phyloP scores from a whole-genome alignment of 53 echinoderm and acorn worm species.

The Mesocentrotus franciscanus region DNA sequence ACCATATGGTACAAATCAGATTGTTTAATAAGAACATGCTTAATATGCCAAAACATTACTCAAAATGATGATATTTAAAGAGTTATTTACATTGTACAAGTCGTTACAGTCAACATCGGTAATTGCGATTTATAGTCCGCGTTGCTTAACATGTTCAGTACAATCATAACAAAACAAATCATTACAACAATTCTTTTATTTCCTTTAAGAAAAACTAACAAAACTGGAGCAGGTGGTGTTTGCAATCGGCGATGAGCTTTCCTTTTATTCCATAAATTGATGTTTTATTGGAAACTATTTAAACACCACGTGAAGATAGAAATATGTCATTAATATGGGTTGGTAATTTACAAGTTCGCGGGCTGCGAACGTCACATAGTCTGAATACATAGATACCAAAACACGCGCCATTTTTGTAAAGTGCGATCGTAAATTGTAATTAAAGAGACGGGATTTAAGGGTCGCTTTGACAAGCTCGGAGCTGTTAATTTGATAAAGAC shows the following conservation, averaged over 20 bases:
- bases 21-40: constrained; percentile 8
- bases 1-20: not conserved
- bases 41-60: not conserved
- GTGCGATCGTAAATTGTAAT: constrained; percentile 54
- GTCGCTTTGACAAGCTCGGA: not conserved
- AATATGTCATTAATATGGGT: constrained; percentile 33
- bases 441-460: constrained; percentile 40
- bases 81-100: not conserved
- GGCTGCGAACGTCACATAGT: not conserved
- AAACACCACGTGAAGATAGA: constrained; percentile 40
- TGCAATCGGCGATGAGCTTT: not conserved
- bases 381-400: not conserved
- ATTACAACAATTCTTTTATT: not conserved
- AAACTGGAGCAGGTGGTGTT: constrained; percentile 31
- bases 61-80: constrained; percentile 12
- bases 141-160: not conserved
- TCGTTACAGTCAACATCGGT: not conserved
- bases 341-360: not conserved
- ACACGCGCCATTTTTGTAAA: not conserved
- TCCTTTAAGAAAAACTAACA: not conserved
- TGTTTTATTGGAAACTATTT: not conserved
- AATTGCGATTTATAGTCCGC: constrained; percentile 26
- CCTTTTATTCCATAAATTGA: not conserved
- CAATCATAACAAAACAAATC: constrained; percentile 48
- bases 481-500: constrained; percentile 60